Percentiles rank a stretch among this genome's conserved stretches.
These are phyloP conservation scores for Geodia barretti DNA, from an alignment of 37 sponge, comb jelly and placozoan species.

Conservation along the genomic window DNA sequence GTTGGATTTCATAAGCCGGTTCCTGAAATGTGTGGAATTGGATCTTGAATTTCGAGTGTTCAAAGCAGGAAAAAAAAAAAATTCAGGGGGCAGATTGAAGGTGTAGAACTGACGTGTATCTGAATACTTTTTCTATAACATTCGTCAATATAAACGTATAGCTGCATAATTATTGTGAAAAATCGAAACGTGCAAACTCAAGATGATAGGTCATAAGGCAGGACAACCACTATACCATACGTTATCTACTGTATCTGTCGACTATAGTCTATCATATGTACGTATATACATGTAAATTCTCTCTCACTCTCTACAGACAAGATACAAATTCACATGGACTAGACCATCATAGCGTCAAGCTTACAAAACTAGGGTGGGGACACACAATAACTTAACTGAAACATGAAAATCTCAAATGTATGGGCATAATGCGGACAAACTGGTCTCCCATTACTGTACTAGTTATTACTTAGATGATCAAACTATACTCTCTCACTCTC, in stretches of 20 bases:
- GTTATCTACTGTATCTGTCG: too few relatives aligned
- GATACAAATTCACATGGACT: slow-evolving; percentile 50
- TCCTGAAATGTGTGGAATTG: slow-evolving; percentile 55
- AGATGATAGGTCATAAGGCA: neutral
- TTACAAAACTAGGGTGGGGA: neutral
- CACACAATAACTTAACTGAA: neutral
- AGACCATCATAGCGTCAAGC: neutral
- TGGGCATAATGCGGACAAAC: neutral
- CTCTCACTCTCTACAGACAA: slow-evolving; percentile 12
- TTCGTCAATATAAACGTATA: neutral
- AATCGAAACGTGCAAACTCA: neutral
- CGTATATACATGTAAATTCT: neutral
- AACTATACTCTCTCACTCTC: neutral
- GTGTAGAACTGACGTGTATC: neutral
- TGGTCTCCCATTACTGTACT: neutral
- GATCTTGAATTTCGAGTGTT: slow-evolving; percentile 52
- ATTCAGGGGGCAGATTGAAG: slow-evolving; percentile 41
- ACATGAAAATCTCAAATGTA: neutral
- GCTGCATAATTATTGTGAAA: neutral
- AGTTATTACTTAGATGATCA: too few relatives aligned
- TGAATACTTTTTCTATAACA: too few relatives aligned
- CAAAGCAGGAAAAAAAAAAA: neutral
- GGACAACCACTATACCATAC: neutral
- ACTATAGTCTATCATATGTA: neutral
- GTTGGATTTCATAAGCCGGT: slow-evolving; percentile 44